Evolutionary conservation across 2,888 invertebrate species (phyloP).

Genomic region (Acanthosepion pharaonis): DNA sequence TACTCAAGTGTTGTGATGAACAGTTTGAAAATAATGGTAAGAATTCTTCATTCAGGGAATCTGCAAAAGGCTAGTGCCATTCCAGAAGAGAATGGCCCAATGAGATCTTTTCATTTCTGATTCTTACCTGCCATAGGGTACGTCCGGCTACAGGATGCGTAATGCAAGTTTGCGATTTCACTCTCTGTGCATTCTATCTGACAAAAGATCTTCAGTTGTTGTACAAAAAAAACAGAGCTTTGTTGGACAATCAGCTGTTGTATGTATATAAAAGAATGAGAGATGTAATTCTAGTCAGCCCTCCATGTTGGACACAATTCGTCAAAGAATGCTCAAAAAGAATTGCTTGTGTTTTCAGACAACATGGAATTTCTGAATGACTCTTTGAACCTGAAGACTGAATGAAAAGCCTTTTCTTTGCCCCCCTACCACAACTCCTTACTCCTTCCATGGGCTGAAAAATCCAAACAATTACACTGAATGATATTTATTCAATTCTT

Average conservation of each 20-base stretch:
- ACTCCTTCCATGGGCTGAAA: not conserved
- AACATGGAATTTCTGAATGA: not conserved
- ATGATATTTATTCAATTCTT: slow-evolving; percentile 33
- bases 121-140: slow-evolving; percentile 8
- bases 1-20: not conserved
- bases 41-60: not conserved
- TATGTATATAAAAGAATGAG: not conserved
- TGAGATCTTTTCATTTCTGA: slow-evolving; percentile 2
- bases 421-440: no score
- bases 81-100: not conserved
- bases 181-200: not conserved
- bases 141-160: not conserved
- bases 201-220: slow-evolving; percentile 21
- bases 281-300: not conserved
- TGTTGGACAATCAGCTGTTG: not conserved
- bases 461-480: not conserved
- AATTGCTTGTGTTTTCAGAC: not conserved
- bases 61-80: not conserved
- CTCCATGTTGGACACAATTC: slow-evolving; percentile 4
- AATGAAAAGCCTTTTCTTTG: not conserved
- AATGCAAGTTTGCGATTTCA: slow-evolving; percentile 20
- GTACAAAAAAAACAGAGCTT: not conserved
- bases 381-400: not conserved
- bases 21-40: slow-evolving; percentile 7
- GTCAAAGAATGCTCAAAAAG: not conserved